A percentile compares a stretch with the other conserved stretches of the same genome.
Conservation (phyloP, 2,113 vertebrate genomes). For the Ciconia boyciana region DNA sequence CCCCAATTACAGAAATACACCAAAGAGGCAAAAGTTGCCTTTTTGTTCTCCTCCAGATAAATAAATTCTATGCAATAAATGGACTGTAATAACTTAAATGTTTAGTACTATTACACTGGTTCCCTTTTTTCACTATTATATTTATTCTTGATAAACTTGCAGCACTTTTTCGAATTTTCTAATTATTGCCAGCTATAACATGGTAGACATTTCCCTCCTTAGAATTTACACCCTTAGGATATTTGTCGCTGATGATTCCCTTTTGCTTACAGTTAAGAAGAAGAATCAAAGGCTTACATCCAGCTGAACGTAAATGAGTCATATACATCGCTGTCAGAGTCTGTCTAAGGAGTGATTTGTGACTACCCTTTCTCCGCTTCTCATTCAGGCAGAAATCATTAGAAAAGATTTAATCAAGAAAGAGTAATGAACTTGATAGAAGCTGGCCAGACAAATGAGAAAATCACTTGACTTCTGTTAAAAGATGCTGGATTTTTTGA, state of each 20-base stretch:
- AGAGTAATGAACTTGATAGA: conserved; percentile 26
- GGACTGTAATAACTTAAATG: not conserved
- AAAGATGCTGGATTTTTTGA: not conserved
- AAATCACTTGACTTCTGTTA: not conserved
- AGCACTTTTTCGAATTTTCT: not conserved
- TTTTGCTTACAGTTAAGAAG: not conserved
- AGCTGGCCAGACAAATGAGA: conserved; percentile 10
- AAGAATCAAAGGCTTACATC: not conserved
- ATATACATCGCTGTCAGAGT: not conserved
- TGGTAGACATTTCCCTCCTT: not conserved
- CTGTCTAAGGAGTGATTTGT: not conserved
- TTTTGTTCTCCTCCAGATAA: not conserved
- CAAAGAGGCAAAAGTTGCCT: not conserved
- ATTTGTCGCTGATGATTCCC: not conserved
- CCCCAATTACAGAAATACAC: not conserved
- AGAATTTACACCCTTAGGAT: not conserved
- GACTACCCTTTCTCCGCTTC: not conserved
- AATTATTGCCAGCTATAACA: not conserved
- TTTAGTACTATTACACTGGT: not conserved
- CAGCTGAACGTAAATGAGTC: conserved; percentile 2
- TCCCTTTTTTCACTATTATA: not conserved
- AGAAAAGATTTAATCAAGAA: conserved; percentile 45
- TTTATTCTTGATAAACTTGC: not conserved
- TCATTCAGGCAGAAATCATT: conserved; percentile 6
- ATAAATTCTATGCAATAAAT: not conserved